Evolutionary conservation across 2,888 invertebrate genomes (phyloP).

Genomic region (Seira ritae): DNA sequence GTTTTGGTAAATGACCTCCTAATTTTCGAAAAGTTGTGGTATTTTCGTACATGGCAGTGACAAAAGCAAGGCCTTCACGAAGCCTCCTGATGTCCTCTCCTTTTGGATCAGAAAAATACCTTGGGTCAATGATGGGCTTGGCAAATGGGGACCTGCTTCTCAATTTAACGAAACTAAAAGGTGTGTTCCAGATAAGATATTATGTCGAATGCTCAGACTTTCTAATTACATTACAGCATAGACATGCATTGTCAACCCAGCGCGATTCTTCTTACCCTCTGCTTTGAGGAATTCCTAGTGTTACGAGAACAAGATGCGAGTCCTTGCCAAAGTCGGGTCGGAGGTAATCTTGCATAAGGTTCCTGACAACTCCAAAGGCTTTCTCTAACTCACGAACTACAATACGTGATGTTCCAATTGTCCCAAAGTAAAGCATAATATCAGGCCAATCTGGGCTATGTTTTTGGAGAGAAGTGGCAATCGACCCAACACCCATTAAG

Average conservation of each 20-base stretch:
- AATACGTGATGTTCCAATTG: not conserved
- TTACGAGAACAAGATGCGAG: constrained; percentile 36
- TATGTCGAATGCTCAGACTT: too few species aligned
- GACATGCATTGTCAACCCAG: too few species aligned
- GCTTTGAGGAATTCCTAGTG: constrained; percentile 54
- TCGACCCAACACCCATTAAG: not conserved
- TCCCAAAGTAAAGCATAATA: constrained; percentile 9
- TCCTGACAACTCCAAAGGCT: too few species aligned
- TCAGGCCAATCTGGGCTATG: constrained; percentile 45
- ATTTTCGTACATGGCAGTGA: constrained; percentile 42
- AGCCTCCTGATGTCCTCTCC: constrained; percentile 51
- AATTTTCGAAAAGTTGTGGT: constrained; percentile 44
- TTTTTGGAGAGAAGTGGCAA: constrained; percentile 3
- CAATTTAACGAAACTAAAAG: constrained; percentile 22
- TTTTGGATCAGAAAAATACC: constrained; percentile 48
- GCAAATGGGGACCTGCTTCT: constrained; percentile 44
- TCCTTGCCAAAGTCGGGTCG: constrained; percentile 17
- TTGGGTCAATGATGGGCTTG: constrained; percentile 55
- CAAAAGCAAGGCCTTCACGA: constrained; percentile 43
- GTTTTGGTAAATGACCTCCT: constrained; percentile 43
- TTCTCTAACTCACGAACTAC: too few species aligned
- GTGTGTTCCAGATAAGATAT: too few species aligned
- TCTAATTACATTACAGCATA: too few species aligned
- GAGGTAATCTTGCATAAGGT: not conserved
- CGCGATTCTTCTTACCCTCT: constrained; percentile 38